Conservation (phyloP, 2,888 invertebrate species). For the Hipparchia semele region DNA sequence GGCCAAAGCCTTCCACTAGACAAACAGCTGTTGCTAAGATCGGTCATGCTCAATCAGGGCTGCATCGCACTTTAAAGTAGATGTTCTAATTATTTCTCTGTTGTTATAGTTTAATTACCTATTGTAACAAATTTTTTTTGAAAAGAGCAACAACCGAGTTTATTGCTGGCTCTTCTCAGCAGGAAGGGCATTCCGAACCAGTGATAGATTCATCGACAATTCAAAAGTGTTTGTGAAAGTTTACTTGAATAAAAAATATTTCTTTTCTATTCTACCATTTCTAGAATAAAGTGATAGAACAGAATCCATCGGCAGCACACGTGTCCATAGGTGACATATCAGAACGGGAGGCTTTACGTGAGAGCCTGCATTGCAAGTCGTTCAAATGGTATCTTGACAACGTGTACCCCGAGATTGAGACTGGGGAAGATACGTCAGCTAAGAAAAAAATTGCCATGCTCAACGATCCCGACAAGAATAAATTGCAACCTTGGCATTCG, state of each 20-base stretch:
- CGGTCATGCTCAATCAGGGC: too few relatives aligned
- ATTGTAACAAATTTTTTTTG: not conserved
- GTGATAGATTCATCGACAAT: too few relatives aligned
- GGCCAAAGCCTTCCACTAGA: too few relatives aligned
- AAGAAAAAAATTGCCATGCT: slow-evolving; percentile 84
- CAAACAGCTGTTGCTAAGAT: too few relatives aligned
- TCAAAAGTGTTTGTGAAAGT: too few relatives aligned
- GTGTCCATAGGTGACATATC: slow-evolving; percentile 91
- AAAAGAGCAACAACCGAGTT: too few relatives aligned
- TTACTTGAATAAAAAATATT: too few relatives aligned
- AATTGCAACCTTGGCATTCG: slow-evolving; percentile 92
- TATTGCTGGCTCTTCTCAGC: too few relatives aligned
- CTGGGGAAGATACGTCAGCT: slow-evolving; percentile 83
- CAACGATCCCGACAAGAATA: slow-evolving; percentile 82
- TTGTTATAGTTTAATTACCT: not conserved
- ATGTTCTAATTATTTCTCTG: too few relatives aligned
- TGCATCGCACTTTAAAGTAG: too few relatives aligned
- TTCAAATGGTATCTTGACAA: slow-evolving; percentile 95
- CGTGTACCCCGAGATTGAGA: slow-evolving; percentile 91
- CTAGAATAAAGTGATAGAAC: slow-evolving; percentile 89
- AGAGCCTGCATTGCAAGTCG: slow-evolving; percentile 89
- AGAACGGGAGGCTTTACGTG: slow-evolving; percentile 87
- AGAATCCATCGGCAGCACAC: slow-evolving; percentile 84
- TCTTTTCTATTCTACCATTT: slow-evolving; percentile 43
- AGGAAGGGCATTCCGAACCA: too few relatives aligned